Evolutionary conservation across 2,888 invertebrate species (phyloP).

Genomic region (Dascillus cervinus): DNA sequence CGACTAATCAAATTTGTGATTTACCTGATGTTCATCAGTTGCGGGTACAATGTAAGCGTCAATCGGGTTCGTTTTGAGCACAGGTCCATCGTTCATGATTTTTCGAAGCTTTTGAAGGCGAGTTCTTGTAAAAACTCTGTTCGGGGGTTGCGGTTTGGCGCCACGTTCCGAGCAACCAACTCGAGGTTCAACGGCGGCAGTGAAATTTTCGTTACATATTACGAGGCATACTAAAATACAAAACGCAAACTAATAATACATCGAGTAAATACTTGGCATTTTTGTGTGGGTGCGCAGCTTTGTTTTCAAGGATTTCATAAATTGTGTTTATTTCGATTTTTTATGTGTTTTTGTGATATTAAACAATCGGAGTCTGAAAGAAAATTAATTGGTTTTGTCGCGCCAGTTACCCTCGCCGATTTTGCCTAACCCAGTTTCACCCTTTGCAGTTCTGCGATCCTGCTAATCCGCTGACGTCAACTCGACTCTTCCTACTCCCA

Average conservation of each 20-base stretch:
- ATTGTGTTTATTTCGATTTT: no score
- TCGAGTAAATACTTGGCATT: no score
- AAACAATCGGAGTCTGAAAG: no score
- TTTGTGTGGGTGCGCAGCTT: no score
- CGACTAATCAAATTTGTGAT: no score
- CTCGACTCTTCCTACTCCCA: constrained; percentile 54
- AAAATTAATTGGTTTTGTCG: no score
- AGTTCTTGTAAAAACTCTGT: constrained; percentile 40
- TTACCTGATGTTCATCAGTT: constrained; percentile 76
- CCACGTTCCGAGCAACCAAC: constrained; percentile 35
- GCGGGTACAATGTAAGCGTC: constrained; percentile 73
- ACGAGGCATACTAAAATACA: no score
- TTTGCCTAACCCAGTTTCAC: no score
- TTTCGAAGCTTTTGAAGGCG: constrained; percentile 40
- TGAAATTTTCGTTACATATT: constrained; percentile 19
- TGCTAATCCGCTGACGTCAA: constrained; percentile 22
- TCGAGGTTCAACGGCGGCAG: constrained; percentile 31
- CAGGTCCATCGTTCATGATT: constrained; percentile 43
- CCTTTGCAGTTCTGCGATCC: constrained; percentile 17
- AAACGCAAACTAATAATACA: no score
- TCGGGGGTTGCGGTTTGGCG: constrained; percentile 36
- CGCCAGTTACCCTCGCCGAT: no score
- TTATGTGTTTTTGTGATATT: no score
- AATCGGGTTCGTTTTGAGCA: constrained; percentile 43
- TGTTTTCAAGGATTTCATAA: no score